Percentiles rank a stretch among this genome's conserved stretches.
These are phyloP conservation scores for Talpa occidentalis DNA, from an alignment of 2,113 vertebrate species.

Conservation along the genomic window DNA sequence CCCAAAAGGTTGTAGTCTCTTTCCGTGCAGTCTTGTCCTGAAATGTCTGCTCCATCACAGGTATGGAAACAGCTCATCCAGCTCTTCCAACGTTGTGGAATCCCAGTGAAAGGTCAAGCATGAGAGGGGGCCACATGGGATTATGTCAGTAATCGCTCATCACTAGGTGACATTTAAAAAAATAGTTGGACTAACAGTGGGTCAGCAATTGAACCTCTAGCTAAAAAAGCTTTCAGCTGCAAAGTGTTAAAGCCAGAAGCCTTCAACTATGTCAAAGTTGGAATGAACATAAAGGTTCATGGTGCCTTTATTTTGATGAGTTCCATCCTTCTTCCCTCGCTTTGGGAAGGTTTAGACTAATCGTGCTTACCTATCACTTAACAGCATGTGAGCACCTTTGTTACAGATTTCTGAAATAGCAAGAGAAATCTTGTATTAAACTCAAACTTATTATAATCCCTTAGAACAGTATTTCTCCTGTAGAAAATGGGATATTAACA, in stretches of 20 bases:
- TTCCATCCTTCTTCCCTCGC: background rate
- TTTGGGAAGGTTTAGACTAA: background rate
- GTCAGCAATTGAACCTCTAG: conserved; percentile 70
- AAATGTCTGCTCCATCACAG: background rate
- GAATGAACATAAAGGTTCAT: conserved; percentile 49
- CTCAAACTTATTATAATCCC: background rate
- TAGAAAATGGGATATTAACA: background rate
- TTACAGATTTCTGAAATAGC: background rate
- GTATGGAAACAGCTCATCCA: background rate
- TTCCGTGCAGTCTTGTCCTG: conserved; percentile 34
- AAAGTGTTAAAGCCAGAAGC: conserved; percentile 68
- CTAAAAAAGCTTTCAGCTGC: conserved; percentile 74
- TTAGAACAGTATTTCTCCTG: background rate
- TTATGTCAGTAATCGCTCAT: conserved; percentile 82
- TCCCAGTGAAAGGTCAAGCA: conserved; percentile 72
- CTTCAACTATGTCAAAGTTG: conserved; percentile 39
- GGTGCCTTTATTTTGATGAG: conserved; percentile 39
- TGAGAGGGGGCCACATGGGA: conserved; percentile 62
- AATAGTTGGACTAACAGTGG: conserved; percentile 67
- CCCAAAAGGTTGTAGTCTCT: background rate
- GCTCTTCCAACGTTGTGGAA: conserved; percentile 63
- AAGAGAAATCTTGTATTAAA: background rate
- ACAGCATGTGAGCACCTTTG: background rate
- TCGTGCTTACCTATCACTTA: background rate
- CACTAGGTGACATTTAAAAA: conserved; percentile 62